phyloP scores from a whole-genome alignment of 2,888 invertebrate species.

The Tenodera sinensis region DNA sequence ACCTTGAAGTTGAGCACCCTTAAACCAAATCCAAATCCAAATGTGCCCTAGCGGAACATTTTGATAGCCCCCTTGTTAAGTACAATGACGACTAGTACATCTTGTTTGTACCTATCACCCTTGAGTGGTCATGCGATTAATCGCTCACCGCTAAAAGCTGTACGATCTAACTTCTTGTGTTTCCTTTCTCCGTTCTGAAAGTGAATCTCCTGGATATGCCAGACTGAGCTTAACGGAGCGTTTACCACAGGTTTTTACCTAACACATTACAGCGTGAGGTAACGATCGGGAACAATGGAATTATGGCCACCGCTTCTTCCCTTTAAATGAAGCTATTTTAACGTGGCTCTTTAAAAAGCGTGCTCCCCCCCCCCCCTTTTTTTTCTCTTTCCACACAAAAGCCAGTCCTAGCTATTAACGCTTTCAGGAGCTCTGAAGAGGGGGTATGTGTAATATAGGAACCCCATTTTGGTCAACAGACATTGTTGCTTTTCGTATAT shows the following conservation, averaged over 20 bases:
- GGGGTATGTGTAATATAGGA: neutral
- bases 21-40: too few species aligned
- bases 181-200: neutral
- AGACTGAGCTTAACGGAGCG: neutral
- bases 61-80: neutral
- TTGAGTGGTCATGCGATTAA: neutral
- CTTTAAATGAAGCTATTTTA: neutral
- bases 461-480: neutral
- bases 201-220: neutral
- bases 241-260: neutral
- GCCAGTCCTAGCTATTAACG: neutral
- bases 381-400: neutral
- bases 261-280: neutral
- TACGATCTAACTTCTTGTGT: neutral
- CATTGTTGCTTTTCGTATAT: neutral
- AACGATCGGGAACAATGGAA: neutral
- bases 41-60: neutral
- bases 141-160: neutral
- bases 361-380: neutral
- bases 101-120: neutral
- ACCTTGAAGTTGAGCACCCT: too few species aligned
- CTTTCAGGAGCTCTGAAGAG: neutral
- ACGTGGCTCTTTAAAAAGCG: neutral
- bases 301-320: neutral
- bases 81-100: neutral